Base-by-base conservation (phyloP, 2,888 invertebrate genomes). In the Himalopsyche kuldschensis region DNA sequence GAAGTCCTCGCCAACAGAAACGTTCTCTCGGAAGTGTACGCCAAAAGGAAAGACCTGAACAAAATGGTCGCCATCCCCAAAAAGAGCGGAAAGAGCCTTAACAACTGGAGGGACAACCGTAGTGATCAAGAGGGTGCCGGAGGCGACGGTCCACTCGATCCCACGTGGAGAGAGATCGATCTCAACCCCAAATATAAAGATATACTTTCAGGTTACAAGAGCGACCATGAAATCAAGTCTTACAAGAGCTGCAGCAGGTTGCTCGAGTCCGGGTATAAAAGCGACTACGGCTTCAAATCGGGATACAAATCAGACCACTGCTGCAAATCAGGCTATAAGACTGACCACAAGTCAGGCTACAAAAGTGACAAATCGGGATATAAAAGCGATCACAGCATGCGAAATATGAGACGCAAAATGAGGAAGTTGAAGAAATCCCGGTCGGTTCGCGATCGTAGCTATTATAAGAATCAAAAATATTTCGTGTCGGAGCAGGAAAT, bases 111-210 rank as follows among this genome's bases (percentile, higher is more conserved):
- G 87, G 91, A 92, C 82, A 89, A 90, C 87, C 91, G 91, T 86
- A 92, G 92, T 86, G 92, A 92, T 88, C 91, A 91, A 86, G 92
- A 92, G 87, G 91, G 90, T n/a, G 78, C 81, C 15, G 90, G 88
- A 15, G 93, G 90, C 75, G 93, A 93, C 46, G 93, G 93, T 87
- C 89, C 91, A 0, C 87, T 94, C n/a, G 94, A 94, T 88, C 94
- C 94, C 0, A 92, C 93, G 3, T 94, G 94, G 94, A 92, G 93
- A 83, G 92, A 94, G 89, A 94, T 94, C 63, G 94, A 94, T 88
- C 90, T 94, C 3, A 93, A 94, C 88, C 93, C 93, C 17, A 94
- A 94, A 89, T 94, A 93, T 88, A 92, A 93, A 78, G 93, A 93
- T 87, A 92, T 94, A 77, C 88, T 92, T 10, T 93, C 93, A 4